These are phyloP conservation scores for Hypotaenidia philippensis DNA, from an alignment of 2,797 vertebrate genomes.

Conservation along the genomic window DNA sequence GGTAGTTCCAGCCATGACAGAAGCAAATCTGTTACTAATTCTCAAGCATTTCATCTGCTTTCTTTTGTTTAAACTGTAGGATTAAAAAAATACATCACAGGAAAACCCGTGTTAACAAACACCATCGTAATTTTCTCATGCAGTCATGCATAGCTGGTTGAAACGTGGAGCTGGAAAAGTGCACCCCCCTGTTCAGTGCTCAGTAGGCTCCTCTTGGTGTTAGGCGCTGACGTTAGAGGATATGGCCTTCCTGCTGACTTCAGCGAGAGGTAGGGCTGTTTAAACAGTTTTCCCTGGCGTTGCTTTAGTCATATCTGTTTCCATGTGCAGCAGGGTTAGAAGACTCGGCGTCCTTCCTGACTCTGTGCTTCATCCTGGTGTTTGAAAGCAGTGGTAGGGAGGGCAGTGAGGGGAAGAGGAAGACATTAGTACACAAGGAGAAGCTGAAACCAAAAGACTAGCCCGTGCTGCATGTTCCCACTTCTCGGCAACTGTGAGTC, in stretches of 20 bases:
- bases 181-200: not conserved
- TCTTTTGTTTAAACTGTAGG: not conserved
- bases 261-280: constrained; percentile 23
- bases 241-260: constrained; percentile 45
- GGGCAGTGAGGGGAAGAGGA: not conserved
- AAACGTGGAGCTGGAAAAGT: not conserved
- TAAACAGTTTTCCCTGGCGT: constrained; percentile 7
- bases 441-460: constrained; percentile 24
- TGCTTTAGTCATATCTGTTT: constrained; percentile 7
- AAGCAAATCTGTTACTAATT: not conserved
- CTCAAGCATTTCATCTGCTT: not conserved
- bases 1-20: not conserved
- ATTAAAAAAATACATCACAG: not conserved
- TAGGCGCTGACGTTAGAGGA: not conserved
- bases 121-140: not conserved
- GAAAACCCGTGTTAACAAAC: fast-evolving
- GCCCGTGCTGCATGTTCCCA: not conserved
- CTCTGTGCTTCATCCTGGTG: not conserved
- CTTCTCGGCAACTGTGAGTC: constrained; percentile 42
- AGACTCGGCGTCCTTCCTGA: not conserved
- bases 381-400: not conserved
- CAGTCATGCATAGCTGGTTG: not conserved
- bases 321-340: not conserved
- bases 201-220: not conserved
- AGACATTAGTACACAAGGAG: not conserved